Base-by-base conservation (phyloP, 2,113 vertebrate species). In the Pelecanoides urinatrix region DNA sequence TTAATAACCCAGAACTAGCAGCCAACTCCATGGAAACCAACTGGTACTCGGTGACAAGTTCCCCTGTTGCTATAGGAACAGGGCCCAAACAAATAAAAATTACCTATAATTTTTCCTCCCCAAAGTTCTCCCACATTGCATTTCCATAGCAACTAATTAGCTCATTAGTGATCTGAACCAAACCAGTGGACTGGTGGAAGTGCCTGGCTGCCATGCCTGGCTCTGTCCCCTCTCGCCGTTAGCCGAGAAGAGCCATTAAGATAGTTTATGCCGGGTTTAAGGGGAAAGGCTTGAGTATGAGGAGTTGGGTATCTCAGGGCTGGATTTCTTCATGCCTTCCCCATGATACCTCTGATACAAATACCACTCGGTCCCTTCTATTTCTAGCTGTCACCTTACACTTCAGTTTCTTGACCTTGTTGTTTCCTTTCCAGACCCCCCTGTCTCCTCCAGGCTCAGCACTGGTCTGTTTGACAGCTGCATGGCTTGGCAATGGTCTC, bases 111-210 rank as follows among this genome's bases (percentile, higher is more conserved):
- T 94, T 95, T 82, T 92, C 89, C 93, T 96, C 84, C 96, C 94
- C 84, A 72, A 96, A 95, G 77, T 94, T 95, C 96, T 94, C 91
- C 86, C 92, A 93, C 94, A 88, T 95, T 77, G 19, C 59, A 96
- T 97, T 92, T 96, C 96, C 96, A 97, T 96, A 92, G 96, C 96
- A 97, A 97, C 96, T 96, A 93, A 95, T 96, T 95, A 96, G 92
- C 71, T 96, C 82, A 71, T 95, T 96, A 95, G 90, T 47, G 91
- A 92, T 91, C 84, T 29, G 17, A 87, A 95, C 81, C 90, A 66
- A 88, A n/a, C 19, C 75, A 67, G 65, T 61, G 86, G 88, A 80
- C 73, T 34, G 58, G 78, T 25, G 73, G 75, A 92, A 94, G 79
- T 45, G 47, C 53, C 83, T 2, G 0, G 50, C 55, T 85, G 62